These are phyloP conservation scores for Copsychus sechellarum DNA, from an alignment of 2,113 vertebrate species.

Conservation along the genomic window DNA sequence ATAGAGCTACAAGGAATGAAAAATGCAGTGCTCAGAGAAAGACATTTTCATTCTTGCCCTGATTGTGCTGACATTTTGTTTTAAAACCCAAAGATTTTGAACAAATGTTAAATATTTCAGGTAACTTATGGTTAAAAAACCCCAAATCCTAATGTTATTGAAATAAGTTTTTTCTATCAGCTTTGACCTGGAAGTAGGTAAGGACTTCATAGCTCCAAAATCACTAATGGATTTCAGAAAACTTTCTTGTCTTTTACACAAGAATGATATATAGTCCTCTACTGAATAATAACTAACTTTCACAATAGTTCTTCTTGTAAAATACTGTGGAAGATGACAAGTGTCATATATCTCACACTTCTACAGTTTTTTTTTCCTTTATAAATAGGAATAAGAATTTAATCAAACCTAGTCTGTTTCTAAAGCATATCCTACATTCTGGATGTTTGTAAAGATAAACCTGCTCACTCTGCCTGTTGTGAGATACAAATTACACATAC, in stretches of 20 bases:
- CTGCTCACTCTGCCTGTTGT: not conserved
- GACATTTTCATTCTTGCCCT: conserved; percentile 13
- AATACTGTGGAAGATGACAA: not conserved
- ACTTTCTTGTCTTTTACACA: not conserved
- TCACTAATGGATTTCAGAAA: not conserved
- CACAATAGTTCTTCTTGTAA: not conserved
- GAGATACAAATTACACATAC: not conserved
- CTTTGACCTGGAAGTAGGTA: conserved; percentile 11
- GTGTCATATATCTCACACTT: not conserved
- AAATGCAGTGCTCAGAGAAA: conserved; percentile 25
- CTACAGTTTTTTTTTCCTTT: not conserved
- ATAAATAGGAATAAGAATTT: not conserved
- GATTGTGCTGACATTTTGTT: conserved; percentile 36
- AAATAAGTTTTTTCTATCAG: not conserved
- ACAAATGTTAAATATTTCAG: conserved; percentile 6
- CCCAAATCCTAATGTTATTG: not conserved
- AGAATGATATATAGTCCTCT: not conserved
- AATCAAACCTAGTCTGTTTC: not conserved
- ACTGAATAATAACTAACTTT: not conserved
- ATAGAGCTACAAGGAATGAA: conserved; percentile 49
- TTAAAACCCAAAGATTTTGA: not conserved
- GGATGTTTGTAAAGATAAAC: not conserved
- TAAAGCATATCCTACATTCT: not conserved
- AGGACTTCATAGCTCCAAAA: not conserved
- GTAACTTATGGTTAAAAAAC: not conserved